Evolutionary conservation across 2,888 invertebrate genomes (phyloP).

Genomic region (Boloria selene): DNA sequence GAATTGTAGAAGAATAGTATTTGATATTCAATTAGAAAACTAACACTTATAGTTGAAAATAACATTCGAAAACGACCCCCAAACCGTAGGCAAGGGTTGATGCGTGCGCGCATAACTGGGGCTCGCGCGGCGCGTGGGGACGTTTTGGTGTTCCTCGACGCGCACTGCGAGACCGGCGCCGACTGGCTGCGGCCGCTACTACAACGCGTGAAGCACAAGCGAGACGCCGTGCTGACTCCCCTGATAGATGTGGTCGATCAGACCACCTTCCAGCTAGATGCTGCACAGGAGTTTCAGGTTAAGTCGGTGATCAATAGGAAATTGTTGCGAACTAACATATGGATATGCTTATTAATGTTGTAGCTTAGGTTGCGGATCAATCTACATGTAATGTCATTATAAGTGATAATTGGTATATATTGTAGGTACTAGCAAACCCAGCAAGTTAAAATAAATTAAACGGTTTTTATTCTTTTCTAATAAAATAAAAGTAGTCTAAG

Average conservation of each 20-base stretch:
- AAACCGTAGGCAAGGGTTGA: conserved; percentile 88
- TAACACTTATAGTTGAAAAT: neutral
- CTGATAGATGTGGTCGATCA: conserved; percentile 96
- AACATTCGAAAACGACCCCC: neutral
- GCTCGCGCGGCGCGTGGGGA: conserved; percentile 92
- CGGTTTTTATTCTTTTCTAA: too few species aligned
- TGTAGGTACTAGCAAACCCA: too few species aligned
- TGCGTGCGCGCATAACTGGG: conserved; percentile 92
- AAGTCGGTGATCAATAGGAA: neutral
- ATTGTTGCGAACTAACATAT: neutral
- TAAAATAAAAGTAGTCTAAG: too few species aligned
- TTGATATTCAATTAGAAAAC: neutral
- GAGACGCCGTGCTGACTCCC: conserved; percentile 92
- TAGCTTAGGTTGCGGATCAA: neutral
- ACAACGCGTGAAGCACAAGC: conserved; percentile 80
- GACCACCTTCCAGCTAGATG: conserved; percentile 83
- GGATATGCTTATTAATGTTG: conserved; percentile 1
- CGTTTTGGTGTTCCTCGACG: conserved; percentile 93
- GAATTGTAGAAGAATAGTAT: too few species aligned
- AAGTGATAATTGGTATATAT: too few species aligned
- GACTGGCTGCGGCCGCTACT: conserved; percentile 95
- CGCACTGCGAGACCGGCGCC: conserved; percentile 91
- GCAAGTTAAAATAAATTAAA: too few species aligned
- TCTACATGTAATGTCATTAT: too few species aligned
- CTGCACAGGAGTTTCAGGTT: conserved; percentile 65